These are phyloP conservation scores for Julus scandinavius DNA, from an alignment of 2,888 invertebrate species.

Conservation along the genomic window DNA sequence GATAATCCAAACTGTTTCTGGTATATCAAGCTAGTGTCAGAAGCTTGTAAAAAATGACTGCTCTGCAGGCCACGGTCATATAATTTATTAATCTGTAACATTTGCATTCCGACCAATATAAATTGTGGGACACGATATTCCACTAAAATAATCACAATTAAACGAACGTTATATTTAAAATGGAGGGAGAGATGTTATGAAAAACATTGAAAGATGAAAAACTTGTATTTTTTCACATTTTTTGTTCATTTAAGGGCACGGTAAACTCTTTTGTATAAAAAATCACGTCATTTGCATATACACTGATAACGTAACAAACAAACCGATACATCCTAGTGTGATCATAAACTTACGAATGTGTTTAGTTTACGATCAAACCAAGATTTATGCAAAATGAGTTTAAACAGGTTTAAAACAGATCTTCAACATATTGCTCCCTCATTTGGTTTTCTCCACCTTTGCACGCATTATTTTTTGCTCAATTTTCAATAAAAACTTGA, in stretches of 20 bases:
- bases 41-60: background rate
- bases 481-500: background rate
- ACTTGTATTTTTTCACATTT: background rate
- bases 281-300: background rate
- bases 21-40: background rate
- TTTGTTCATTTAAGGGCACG: background rate
- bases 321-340: background rate
- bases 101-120: background rate
- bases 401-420: background rate
- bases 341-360: background rate
- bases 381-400: background rate
- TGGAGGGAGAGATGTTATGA: background rate
- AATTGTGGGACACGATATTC: background rate
- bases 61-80: background rate
- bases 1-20: no score
- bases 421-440: background rate
- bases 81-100: slow-evolving; percentile 31
- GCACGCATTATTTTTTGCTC: background rate
- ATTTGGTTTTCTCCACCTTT: background rate
- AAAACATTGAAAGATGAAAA: slow-evolving; percentile 18
- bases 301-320: background rate
- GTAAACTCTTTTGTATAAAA: background rate
- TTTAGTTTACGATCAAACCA: background rate
- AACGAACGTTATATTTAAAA: slow-evolving; percentile 2
- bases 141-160: slow-evolving; percentile 5